A percentile compares a stretch with the other conserved stretches of the same genome.
Evolutionary conservation across 2,888 invertebrate species (phyloP).

Genomic region (Mythimna lalbum): DNA sequence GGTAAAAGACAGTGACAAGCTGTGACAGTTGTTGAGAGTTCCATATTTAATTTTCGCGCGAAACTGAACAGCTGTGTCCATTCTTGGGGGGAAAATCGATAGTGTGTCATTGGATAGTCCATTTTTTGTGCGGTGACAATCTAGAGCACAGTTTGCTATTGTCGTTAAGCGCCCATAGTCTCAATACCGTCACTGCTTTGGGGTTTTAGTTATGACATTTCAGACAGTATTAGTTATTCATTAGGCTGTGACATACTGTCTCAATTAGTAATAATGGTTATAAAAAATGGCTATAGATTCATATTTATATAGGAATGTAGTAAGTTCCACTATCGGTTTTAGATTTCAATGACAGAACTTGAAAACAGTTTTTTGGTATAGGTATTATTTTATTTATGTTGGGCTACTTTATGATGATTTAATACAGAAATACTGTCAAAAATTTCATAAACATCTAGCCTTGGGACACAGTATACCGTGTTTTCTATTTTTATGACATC

Average conservation of each 20-base stretch:
- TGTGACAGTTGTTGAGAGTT: constrained; percentile 26
- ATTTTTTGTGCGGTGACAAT: constrained; percentile 27
- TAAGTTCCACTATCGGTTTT: neutral
- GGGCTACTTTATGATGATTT: neutral
- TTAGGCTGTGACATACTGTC: neutral
- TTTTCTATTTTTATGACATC: constrained; percentile 51
- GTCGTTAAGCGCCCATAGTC: neutral
- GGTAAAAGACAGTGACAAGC: constrained; percentile 5
- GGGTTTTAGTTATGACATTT: constrained; percentile 36
- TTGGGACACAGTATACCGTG: constrained; percentile 35
- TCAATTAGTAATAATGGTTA: neutral
- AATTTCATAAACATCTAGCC: constrained; percentile 47
- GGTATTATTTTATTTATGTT: constrained; percentile 1
- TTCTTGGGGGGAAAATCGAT: constrained; percentile 38
- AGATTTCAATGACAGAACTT: neutral
- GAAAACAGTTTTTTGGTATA: neutral
- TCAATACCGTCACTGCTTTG: constrained; percentile 24
- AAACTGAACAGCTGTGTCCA: constrained; percentile 24
- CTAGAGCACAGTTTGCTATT: neutral
- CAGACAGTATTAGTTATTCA: neutral
- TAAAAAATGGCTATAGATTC: too few relatives aligned
- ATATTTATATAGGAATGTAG: too few relatives aligned
- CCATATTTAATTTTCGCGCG: constrained; percentile 29
- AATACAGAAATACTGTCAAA: constrained; percentile 34
- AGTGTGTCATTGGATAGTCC: constrained; percentile 8